Evolutionary conservation across 1,140 invertebrate genomes (phyloP), one percentile per base, ranked within the genome.

Genomic region (Lamellibrachia luymesi): DNA sequence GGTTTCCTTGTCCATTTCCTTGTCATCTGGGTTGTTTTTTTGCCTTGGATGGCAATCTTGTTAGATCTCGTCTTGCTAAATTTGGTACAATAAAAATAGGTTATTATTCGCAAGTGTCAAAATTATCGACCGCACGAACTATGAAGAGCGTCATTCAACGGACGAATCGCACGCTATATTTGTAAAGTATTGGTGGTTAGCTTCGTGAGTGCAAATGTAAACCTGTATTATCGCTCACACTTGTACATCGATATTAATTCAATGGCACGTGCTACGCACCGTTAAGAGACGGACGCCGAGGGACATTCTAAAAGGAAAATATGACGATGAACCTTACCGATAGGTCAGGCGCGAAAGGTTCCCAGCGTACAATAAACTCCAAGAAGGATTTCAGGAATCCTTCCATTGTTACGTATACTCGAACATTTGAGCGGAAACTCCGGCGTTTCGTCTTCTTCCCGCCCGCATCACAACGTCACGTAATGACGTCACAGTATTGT

Each of bases 291-390:
- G 17, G 52, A 56, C 6, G 38, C 38, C 52, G 6, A 56, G 17
- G 4, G 25, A 80, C 64, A 80, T 22, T 80, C 5, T 80, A 80
- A 2, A 17, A 80, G 25, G 7, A 22, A 80, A 80, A 80, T 22
- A 80, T 22, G 64, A 22, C 64, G 25, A 17, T 22, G 64, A 80
- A 80, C 64, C 13, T 80, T 80, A 80, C 64, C 64, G 64, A 80
- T 17, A 80, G 64, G 25, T 80, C 64, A 80, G 64, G 2, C 64
- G 64, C 64, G 13, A 80, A 80, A 80, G 64, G 64, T 80, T 80
- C 64, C 64, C 64, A 80, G 64, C 64, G 64, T 80, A 80, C 64
- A 80, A 80, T 80, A 80, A 80, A 80, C 64, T 80, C 64, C 64
- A 80, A 80, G 5, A 80, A 80, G 64, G 7, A 22, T 22, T 80